Evolutionary conservation across 1,140 invertebrate species (phyloP), one percentile per base, ranked within the genome.

Genomic region (Chionoecetes opilio): DNA sequence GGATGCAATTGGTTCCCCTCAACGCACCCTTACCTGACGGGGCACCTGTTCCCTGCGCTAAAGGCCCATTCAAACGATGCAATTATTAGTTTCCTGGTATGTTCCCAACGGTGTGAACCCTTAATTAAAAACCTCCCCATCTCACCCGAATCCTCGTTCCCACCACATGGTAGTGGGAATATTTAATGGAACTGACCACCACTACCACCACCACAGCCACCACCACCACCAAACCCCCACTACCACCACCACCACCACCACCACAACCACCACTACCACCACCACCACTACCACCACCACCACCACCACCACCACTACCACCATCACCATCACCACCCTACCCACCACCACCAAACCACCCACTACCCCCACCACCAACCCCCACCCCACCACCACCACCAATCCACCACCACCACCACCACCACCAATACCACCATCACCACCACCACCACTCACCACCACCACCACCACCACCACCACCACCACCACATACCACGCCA

Each of bases 241-340:
- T 17, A 26, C 11, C 85, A 35, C 37, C n/a, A 88, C 14, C 37
- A n/a, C 86, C 32, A n/a, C 86, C 86, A 38, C 86, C 86, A 88
- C 9, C 31, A 88, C 31, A 6, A 86, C 84, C 84, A 37, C 11
- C 3, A 86, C 32, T 32, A 86, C 32, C 85, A 35, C 31, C 85
- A 86, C 35, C 85, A 34, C 32, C 85, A 75, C 1, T 17, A 38
- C 0, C 17, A 53, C n/a, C 14, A 32, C 35, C 17, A 35, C 0
- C 21, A 53, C 6, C 29, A 46, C 17, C 37, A 26, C 32, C 41
- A n/a, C 88, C 26, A 34, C 34, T 26, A 34, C n/a, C 32, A 2
- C 34, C 31, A 35, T n/a, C 26, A n/a, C 26, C 63, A 75, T n/a
- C 21, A 75, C n/a, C 63, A 75, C 63, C 11, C 2, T n/a, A 53